phyloP scores from a whole-genome alignment of 2,888 invertebrate genomes.

The Monoplex corrugatus region DNA sequence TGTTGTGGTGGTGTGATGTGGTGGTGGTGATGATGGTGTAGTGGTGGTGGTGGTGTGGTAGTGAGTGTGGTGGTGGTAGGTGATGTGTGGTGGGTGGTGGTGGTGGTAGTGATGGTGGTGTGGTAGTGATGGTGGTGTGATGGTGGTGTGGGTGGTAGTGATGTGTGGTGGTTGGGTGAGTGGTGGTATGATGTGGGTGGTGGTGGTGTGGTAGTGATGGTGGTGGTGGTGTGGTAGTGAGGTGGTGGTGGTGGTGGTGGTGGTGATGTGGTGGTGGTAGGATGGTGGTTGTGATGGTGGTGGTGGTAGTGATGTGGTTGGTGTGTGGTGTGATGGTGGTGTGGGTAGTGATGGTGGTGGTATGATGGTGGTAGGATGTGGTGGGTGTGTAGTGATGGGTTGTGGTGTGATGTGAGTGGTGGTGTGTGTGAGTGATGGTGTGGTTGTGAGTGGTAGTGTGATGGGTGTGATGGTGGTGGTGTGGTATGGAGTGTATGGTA shows the following conservation, averaged over 20 bases:
- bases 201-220: no score
- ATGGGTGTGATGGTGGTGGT: not conserved
- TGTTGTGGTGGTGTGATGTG: not conserved
- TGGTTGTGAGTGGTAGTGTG: no score
- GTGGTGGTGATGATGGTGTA: no score
- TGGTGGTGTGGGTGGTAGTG: not conserved
- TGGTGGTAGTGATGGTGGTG: not conserved
- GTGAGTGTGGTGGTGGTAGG: no score
- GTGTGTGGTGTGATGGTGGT: not conserved
- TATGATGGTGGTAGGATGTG: not conserved
- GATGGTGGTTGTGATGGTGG: not conserved
- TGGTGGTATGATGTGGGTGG: not conserved
- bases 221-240: no score
- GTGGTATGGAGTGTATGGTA: not conserved
- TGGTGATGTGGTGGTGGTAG: not conserved
- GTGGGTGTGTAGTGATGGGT: no score
- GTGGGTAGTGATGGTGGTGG: not conserved
- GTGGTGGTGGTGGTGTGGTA: no score
- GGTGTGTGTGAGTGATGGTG: not conserved
- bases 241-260: not conserved
- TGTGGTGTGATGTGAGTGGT: not conserved
- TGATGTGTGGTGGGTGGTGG: not conserved
- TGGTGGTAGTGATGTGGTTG: not conserved
- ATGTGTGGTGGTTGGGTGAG: not conserved
- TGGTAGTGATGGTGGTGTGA: not conserved